Evolutionary conservation across 1,140 invertebrate genomes (phyloP).

Genomic region (Drosophila quadrilineata): DNA sequence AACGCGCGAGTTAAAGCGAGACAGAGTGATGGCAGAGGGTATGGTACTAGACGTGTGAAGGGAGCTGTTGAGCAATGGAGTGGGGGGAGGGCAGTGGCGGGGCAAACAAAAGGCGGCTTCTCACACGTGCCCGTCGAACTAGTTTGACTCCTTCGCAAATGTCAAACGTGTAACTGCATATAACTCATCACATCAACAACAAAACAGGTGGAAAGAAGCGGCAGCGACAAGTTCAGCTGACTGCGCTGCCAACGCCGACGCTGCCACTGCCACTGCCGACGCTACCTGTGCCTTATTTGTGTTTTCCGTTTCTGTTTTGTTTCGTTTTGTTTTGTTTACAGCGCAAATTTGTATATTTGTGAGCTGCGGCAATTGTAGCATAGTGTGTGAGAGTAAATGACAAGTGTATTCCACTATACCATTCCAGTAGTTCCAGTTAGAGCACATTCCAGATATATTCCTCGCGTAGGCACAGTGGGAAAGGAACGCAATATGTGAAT

Average conservation of each 20-base stretch:
- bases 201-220: constrained; percentile 6
- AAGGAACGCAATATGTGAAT: too few relatives aligned
- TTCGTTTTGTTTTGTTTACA: constrained; percentile 5
- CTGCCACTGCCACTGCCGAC: constrained; percentile 1
- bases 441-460: too few relatives aligned
- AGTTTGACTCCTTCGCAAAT: constrained; percentile 81
- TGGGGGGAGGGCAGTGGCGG: constrained; percentile 8
- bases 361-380: too few relatives aligned
- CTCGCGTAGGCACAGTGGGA: too few relatives aligned
- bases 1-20: constrained; percentile 41
- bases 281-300: constrained; percentile 42
- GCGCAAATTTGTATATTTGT: too few relatives aligned
- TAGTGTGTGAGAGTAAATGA: too few relatives aligned
- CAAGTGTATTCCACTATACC: too few relatives aligned
- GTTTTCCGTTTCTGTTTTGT: constrained; percentile 13
- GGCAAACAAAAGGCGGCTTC: constrained; percentile 50
- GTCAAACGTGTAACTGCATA: constrained; percentile 80
- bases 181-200: constrained; percentile 63
- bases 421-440: too few relatives aligned
- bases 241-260: constrained; percentile 7
- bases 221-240: constrained; percentile 12
- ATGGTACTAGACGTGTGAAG: background rate
- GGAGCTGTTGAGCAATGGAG: background rate
- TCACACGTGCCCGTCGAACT: constrained; percentile 78
- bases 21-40: background rate